These are phyloP conservation scores for Bellardia bayeri DNA, from an alignment of 2,888 invertebrate species.

Conservation along the genomic window DNA sequence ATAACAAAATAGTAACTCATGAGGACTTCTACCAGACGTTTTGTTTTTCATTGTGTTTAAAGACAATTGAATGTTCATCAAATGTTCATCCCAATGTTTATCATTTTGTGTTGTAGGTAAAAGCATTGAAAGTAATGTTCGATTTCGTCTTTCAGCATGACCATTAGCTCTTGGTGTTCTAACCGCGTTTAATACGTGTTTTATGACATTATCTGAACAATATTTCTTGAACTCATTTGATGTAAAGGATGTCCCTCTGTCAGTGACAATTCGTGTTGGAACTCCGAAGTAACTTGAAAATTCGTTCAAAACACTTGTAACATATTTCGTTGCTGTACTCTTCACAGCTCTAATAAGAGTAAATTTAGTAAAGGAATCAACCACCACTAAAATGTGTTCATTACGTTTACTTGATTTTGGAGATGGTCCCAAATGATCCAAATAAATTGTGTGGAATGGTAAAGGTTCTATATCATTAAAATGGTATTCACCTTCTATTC, in stretches of 20 bases:
- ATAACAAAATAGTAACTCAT: slow-evolving; percentile 4
- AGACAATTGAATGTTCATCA: slow-evolving; percentile 28
- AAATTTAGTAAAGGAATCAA: slow-evolving; percentile 11
- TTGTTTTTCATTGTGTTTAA: slow-evolving; percentile 30
- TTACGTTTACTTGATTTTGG: slow-evolving; percentile 30
- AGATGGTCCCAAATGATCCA: slow-evolving; percentile 37
- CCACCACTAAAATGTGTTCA: slow-evolving; percentile 38
- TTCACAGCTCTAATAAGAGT: slow-evolving; percentile 7
- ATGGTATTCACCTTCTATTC: slow-evolving; percentile 56
- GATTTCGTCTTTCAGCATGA: slow-evolving; percentile 14
- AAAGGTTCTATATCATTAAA: slow-evolving; percentile 39
- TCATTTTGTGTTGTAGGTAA: slow-evolving; percentile 24
- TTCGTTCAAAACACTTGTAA: slow-evolving; percentile 26
- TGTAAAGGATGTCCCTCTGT: slow-evolving; percentile 5
- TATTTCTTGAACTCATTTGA: slow-evolving; percentile 29
- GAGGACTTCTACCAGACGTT: slow-evolving; percentile 14
- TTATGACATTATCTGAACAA: slow-evolving; percentile 30
- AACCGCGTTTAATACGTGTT: slow-evolving; percentile 42
- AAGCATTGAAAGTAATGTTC: slow-evolving; percentile 36
- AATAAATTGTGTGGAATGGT: slow-evolving; percentile 32
- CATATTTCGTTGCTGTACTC: slow-evolving; percentile 32
- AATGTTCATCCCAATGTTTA: slow-evolving; percentile 34
- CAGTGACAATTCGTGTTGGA: slow-evolving; percentile 72
- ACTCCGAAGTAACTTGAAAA: slow-evolving; percentile 32
- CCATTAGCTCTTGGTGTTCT: slow-evolving; percentile 39